Evolutionary conservation across 2,797 vertebrate species (phyloP), one percentile per base, ranked within the genome.

Genomic region (Siniperca scherzeri): DNA sequence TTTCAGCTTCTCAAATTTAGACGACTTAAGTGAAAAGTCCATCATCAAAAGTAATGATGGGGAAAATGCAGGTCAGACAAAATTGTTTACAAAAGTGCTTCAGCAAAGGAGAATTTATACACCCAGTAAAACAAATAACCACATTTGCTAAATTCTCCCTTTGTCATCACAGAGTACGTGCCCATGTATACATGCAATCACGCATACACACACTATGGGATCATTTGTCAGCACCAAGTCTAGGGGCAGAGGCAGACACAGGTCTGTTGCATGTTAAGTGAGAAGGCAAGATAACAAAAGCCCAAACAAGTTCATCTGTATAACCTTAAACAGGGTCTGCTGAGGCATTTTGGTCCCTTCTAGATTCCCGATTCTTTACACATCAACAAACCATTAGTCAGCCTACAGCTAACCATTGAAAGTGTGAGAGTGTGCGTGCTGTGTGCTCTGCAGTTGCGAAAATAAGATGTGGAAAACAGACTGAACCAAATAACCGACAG

Each of bases 351-450:
- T 79, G 64, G 52, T 70, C 57, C 67, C 21, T 71, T 85, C 38
- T 73, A 87, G 56, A 75, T 61, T 80, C 83, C 56, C 71, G 78
- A 71, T 81, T 74, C 70, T 80, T 85, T 59, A 79, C 64, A 81
- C 79, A 90, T 81, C 79, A 86, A 88, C 86, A 90, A 87, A 77
- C 55, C 73, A 87, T 87, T 78, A 77, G 66, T 82, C 77, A 82
- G 67, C 68, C 85, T 71, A 64, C 70, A 85, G 76, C 72, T 72
- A 74, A 57, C 87, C 70, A 83, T 9, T 77, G 11, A 77, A 60
- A 70, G 82, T 72, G 65, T 50, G 40, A 72, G 65, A 33, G 53
- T 3, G 9, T 56, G 53, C 7, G 40, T 59, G 69, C 36, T 76
- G 53, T 46, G 62, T 21, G 10, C 55, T 83, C 46, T 67, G 74